Base-by-base conservation (phyloP, 2,888 invertebrate genomes). In the Harpagoxenus sublaevis region DNA sequence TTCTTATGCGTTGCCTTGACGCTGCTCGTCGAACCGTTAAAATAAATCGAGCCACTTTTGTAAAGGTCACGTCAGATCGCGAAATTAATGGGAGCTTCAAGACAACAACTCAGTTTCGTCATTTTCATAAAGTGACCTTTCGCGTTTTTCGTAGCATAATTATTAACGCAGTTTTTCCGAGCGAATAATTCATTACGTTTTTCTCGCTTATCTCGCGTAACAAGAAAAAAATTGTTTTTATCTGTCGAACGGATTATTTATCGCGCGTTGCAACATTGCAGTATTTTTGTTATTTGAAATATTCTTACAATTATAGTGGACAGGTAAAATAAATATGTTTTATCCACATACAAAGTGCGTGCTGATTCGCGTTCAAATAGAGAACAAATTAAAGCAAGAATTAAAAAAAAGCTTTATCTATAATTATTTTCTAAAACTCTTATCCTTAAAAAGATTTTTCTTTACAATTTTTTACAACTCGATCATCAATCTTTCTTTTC, bases 41-140 rank as follows among this genome's bases (percentile, higher is more conserved):
- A 81, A 81, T 73, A 81, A 81, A 81, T 73, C 73, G 28, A 48
- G 57, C 18, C 48, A 60, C 18, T 68, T 45, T n/a, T 51, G n/a
- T 48, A 62, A 71, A 73, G 79, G 39, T 73, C 73, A 73, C 48
- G 60, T 79, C 60, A n/a, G 35, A 12, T 15, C 60, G 48, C n/a
- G 28, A 70, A 79, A 68, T 73, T 60, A 62, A 81, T 62, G 51
- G 35, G 12, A 28, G 8, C 1, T 8, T 3, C 18, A 31, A n/a
- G 39, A 51, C 18, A 23, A 71, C 28, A 48, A 35, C 18, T 48
- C n/a, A 39, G 1, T 65, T 42, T 31, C 6, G 12, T 45, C 28
- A 62, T 65, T 65, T 39, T 55, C 53, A 35, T 10, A 63, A 51
- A 35, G 35, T 51, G n/a, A 45, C 55, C 10, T 57, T 53, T 57